These are phyloP conservation scores for Tachina lurida DNA, from an alignment of 2,888 invertebrate genomes.

Conservation along the genomic window DNA sequence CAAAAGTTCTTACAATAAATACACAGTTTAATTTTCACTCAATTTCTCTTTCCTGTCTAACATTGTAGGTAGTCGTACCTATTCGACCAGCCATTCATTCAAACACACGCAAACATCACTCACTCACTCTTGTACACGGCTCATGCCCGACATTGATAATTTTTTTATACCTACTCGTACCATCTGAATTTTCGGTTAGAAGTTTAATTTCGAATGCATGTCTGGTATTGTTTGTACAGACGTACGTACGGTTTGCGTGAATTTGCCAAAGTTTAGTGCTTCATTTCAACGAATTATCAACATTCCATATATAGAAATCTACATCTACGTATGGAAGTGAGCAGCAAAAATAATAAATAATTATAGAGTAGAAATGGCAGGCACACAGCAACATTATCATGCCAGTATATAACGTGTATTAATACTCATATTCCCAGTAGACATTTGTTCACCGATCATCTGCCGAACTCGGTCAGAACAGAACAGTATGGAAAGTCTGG, in stretches of 20 bases:
- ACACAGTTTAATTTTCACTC: constrained; percentile 46
- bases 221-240: constrained; percentile 65
- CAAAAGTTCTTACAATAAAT: constrained; percentile 34
- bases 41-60: constrained; percentile 36
- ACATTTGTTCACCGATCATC: too few species aligned
- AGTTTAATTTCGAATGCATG: constrained; percentile 70
- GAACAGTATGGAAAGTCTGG: too few species aligned
- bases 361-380: constrained; percentile 37
- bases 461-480: too few species aligned
- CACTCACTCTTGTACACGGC: not conserved
- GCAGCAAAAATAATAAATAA: constrained; percentile 60
- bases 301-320: constrained; percentile 67
- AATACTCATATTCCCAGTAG: not conserved
- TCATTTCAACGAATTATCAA: constrained; percentile 77
- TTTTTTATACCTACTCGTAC: constrained; percentile 25
- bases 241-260: constrained; percentile 77
- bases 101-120: not conserved
- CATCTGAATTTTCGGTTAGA: constrained; percentile 29
- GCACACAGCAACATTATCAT: constrained; percentile 11
- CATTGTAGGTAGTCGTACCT: too few species aligned
- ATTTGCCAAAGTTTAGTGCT: constrained; percentile 82
- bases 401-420: not conserved
- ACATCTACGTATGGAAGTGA: constrained; percentile 28
- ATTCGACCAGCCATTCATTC: constrained; percentile 11
- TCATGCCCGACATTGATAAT: not conserved